phyloP scores from a whole-genome alignment of 2,888 invertebrate genomes.

The Lasioglossum figueresi region DNA sequence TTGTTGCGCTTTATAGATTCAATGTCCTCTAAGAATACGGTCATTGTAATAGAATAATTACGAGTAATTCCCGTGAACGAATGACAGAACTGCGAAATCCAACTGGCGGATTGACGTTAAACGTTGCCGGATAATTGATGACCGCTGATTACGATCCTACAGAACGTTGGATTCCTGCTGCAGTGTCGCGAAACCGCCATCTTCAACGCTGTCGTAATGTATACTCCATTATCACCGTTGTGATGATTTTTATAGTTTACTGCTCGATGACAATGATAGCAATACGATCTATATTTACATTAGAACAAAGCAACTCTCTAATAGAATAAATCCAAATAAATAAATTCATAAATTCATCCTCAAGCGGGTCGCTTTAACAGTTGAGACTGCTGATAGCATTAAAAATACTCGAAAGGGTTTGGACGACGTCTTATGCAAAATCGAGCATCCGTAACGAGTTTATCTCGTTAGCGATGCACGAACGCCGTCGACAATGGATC shows the following conservation, averaged over 20 bases:
- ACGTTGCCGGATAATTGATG: slow-evolving; percentile 9
- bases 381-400: too few relatives aligned
- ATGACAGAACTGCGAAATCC: slow-evolving; percentile 9
- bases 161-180: neutral
- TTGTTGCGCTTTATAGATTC: slow-evolving; percentile 5
- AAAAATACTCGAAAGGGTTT: too few relatives aligned
- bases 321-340: neutral
- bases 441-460: neutral
- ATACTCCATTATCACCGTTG: neutral
- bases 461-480: neutral
- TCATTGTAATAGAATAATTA: slow-evolving; percentile 10
- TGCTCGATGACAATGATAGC: neutral
- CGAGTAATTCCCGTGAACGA: slow-evolving; percentile 13
- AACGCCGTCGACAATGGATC: neutral
- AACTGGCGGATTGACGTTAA: neutral
- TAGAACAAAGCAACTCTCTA: neutral
- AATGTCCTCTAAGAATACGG: slow-evolving; percentile 4
- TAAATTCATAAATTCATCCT: neutral
- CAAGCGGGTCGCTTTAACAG: too few relatives aligned
- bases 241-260: neutral
- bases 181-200: neutral
- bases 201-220: neutral
- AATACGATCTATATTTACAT: neutral
- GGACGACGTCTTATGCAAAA: neutral
- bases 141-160: neutral